Conservation (phyloP, 2,113 vertebrate species). For the Condylura cristata region DNA sequence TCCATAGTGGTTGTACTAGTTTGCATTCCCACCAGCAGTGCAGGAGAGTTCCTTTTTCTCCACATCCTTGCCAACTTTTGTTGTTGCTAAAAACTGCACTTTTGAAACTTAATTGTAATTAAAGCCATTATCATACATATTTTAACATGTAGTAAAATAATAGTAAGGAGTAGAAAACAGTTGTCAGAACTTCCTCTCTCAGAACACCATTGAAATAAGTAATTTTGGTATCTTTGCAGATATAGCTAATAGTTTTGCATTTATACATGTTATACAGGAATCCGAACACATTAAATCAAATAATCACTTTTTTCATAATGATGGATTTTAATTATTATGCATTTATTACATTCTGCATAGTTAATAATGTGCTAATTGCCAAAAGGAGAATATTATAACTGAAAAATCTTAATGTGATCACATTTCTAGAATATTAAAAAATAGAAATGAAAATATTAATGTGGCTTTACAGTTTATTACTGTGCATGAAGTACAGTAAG, state of each 20-base stretch:
- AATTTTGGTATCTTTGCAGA: conserved; percentile 30
- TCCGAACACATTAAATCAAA: conserved; percentile 47
- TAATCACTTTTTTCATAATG: conserved; percentile 46
- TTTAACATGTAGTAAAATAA: conserved; percentile 20
- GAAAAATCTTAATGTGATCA: conserved; percentile 46
- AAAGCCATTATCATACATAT: neutral
- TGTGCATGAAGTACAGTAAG: neutral
- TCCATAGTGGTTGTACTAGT: no score
- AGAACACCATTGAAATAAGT: conserved; percentile 5
- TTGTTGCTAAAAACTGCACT: no score
- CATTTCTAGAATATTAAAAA: conserved; percentile 34
- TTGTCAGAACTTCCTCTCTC: conserved; percentile 41
- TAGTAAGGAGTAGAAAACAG: neutral
- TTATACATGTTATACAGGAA: conserved; percentile 25
- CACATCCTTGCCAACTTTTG: no score
- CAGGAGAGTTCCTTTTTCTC: no score
- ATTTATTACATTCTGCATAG: conserved; percentile 65
- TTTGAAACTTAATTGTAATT: conserved; percentile 8
- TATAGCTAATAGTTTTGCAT: conserved; percentile 41
- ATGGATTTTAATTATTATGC: conserved; percentile 73
- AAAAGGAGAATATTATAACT: conserved; percentile 31
- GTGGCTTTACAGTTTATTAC: neutral
- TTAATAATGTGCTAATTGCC: conserved; percentile 67
- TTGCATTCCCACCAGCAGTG: no score
- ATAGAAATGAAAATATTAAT: conserved; percentile 13